phyloP scores from a whole-genome alignment of 2,888 invertebrate genomes.

The Aleiodes alternator region DNA sequence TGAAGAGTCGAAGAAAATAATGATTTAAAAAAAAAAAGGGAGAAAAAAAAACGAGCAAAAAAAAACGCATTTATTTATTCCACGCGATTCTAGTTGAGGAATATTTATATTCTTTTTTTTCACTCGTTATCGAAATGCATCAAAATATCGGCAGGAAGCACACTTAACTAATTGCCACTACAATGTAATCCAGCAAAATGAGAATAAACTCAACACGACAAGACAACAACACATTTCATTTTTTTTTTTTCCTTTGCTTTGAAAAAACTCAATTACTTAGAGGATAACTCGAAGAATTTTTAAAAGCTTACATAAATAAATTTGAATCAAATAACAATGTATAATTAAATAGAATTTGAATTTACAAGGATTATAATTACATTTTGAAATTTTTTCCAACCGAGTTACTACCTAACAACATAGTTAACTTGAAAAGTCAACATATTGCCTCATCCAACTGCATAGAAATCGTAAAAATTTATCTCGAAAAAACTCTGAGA shows the following conservation, averaged over 20 bases:
- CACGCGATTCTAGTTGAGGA: constrained; percentile 36
- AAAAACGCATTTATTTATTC: constrained; percentile 18
- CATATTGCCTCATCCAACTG: too few species aligned
- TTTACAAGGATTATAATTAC: too few species aligned
- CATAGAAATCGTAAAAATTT: constrained; percentile 9
- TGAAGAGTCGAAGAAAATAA: not conserved
- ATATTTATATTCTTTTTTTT: constrained; percentile 1
- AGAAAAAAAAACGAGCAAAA: constrained; percentile 8
- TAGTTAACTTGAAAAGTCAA: too few species aligned
- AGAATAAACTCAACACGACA: not conserved
- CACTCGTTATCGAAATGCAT: not conserved
- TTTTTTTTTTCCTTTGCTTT: not conserved
- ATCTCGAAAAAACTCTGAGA: not conserved
- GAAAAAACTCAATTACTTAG: not conserved
- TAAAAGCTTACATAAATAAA: not conserved
- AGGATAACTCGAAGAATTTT: not conserved
- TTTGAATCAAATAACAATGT: not conserved
- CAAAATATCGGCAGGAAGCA: not conserved
- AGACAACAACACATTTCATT: too few species aligned
- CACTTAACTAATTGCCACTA: not conserved
- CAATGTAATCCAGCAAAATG: not conserved
- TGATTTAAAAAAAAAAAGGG: constrained; percentile 25
- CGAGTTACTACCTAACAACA: too few species aligned
- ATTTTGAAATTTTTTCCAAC: too few species aligned
- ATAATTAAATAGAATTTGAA: too few species aligned